Evolutionary conservation across 2,797 vertebrate genomes (phyloP).

Genomic region (Capromys pilorides): DNA sequence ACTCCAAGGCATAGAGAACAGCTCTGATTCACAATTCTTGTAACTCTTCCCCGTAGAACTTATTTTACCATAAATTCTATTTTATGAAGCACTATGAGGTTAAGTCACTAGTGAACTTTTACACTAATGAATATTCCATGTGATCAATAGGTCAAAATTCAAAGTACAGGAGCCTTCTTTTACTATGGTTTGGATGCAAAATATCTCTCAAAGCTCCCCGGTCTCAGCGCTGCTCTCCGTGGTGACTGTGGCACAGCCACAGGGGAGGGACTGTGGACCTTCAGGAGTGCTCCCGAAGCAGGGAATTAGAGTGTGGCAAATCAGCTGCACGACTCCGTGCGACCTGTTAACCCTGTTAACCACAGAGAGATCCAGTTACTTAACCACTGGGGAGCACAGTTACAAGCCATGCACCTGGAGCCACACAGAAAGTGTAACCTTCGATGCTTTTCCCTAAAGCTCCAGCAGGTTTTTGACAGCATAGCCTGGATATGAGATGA

Average conservation of each 20-base stretch:
- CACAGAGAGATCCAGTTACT: background rate
- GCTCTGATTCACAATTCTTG: background rate
- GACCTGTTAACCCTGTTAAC: background rate
- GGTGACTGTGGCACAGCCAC: too few relatives aligned
- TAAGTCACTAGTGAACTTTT: background rate
- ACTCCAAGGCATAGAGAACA: background rate
- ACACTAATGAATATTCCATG: fast-evolving
- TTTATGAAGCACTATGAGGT: background rate
- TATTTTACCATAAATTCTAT: background rate
- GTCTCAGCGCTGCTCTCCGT: background rate
- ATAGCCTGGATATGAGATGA: background rate
- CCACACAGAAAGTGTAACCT: background rate
- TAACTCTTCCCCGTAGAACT: background rate
- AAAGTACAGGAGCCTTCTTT: background rate
- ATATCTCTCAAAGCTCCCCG: background rate
- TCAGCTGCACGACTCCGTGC: background rate
- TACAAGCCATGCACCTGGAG: background rate
- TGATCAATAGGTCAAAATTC: background rate
- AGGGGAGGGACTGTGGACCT: too few relatives aligned
- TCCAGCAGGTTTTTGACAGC: background rate
- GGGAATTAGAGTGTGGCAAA: too few relatives aligned
- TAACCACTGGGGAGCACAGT: background rate
- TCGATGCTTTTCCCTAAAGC: background rate
- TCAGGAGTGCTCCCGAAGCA: background rate
- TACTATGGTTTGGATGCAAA: background rate